phyloP scores from a whole-genome alignment of 2,797 vertebrate genomes.

The Malacoraja senta region DNA sequence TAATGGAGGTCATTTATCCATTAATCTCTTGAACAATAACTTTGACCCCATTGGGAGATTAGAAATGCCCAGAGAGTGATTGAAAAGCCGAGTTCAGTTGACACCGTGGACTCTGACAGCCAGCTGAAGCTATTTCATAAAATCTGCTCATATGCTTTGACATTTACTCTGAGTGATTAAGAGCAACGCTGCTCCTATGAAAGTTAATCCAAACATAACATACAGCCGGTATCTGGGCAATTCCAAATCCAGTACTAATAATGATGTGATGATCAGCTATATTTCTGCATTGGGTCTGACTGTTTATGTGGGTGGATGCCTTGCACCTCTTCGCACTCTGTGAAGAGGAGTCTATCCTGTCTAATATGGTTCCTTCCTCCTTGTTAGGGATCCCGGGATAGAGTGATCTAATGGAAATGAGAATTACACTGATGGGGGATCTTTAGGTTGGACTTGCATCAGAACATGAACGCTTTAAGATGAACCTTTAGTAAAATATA shows the following conservation, averaged over 20 bases:
- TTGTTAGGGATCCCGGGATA: not conserved
- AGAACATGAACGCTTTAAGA: not conserved
- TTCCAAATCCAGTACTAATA: not conserved
- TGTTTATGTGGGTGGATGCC: not conserved
- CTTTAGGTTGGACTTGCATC: not conserved
- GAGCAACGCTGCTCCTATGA: not conserved
- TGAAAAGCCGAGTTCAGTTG: not conserved
- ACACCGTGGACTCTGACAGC: not conserved
- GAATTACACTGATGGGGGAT: too few species aligned
- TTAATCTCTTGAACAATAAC: not conserved
- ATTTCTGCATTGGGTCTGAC: not conserved
- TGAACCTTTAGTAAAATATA: not conserved
- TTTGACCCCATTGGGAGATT: not conserved
- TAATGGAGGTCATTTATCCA: not conserved
- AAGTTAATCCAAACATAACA: constrained; percentile 9
- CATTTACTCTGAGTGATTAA: not conserved
- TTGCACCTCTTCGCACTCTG: not conserved
- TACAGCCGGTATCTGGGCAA: not conserved
- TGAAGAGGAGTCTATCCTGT: not conserved
- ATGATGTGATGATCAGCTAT: not conserved
- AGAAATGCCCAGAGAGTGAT: not conserved
- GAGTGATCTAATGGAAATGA: not conserved
- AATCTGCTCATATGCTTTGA: constrained; percentile 9
- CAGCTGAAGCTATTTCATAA: not conserved
- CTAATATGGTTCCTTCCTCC: not conserved